Percentiles rank a stretch among this genome's conserved stretches.
Evolutionary conservation across 2,888 invertebrate species (phyloP).

Genomic region (Gandaritis pyraliata): DNA sequence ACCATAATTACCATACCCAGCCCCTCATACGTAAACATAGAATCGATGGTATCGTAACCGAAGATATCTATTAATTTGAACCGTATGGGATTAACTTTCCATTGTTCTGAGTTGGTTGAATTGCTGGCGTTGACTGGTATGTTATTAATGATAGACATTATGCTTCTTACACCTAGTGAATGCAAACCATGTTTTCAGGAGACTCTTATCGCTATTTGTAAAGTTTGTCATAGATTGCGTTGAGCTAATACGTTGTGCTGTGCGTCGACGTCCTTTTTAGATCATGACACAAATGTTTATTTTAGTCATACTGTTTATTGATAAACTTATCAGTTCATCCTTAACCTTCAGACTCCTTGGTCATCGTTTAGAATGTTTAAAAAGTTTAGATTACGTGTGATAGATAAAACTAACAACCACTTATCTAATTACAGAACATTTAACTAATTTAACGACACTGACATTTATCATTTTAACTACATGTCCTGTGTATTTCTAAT

Average conservation of each 20-base stretch:
- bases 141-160: constrained; percentile 9
- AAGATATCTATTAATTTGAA: constrained; percentile 38
- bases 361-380: neutral
- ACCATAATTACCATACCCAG: constrained; percentile 43
- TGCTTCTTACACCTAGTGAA: neutral
- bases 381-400: constrained; percentile 7
- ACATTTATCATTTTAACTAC: constrained; percentile 23
- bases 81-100: constrained; percentile 38
- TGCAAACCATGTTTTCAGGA: neutral
- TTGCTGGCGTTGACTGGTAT: constrained; percentile 6
- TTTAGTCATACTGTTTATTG: neutral
- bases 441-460: constrained; percentile 22
- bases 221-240: neutral
- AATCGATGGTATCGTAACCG: constrained; percentile 40
- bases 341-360: neutral
- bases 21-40: constrained; percentile 39
- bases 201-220: neutral
- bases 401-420: constrained; percentile 21
- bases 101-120: constrained; percentile 32
- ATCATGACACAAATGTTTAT: neutral
- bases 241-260: too few species aligned
- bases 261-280: neutral
- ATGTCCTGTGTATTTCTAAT: constrained; percentile 19
- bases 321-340: neutral
- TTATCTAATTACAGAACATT: constrained; percentile 21